Evolutionary conservation across 2,797 vertebrate species (phyloP).

Genomic region (Pseudopleuronectes americanus): DNA sequence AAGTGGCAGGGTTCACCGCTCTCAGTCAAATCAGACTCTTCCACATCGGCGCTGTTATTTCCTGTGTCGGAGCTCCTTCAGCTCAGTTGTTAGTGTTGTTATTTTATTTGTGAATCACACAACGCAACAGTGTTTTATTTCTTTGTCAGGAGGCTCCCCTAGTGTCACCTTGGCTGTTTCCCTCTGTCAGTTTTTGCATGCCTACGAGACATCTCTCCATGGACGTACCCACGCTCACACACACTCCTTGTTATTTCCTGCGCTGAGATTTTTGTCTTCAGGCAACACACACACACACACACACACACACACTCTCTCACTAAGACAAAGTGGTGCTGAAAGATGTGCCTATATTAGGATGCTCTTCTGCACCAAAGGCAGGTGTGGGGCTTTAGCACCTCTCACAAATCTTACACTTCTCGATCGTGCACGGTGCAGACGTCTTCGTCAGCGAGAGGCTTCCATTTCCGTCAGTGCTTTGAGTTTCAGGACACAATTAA

Average conservation of each 20-base stretch:
- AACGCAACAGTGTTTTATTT: slow-evolving; percentile 31
- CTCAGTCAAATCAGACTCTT: slow-evolving; percentile 18
- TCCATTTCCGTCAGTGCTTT: slow-evolving; percentile 51
- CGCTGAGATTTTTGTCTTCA: slow-evolving; percentile 35
- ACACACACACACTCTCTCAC: slow-evolving; percentile 30
- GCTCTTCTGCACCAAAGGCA: slow-evolving; percentile 44
- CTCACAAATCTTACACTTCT: slow-evolving; percentile 48
- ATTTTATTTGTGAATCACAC: slow-evolving; percentile 25
- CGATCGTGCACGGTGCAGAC: slow-evolving; percentile 41
- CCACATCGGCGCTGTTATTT: background rate
- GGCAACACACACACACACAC: slow-evolving; percentile 30
- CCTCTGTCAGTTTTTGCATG: slow-evolving; percentile 45
- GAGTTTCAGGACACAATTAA: slow-evolving; percentile 31
- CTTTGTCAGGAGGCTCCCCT: slow-evolving; percentile 17
- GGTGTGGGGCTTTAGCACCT: slow-evolving; percentile 57
- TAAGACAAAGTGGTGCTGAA: slow-evolving; percentile 48
- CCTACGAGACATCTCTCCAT: slow-evolving; percentile 34
- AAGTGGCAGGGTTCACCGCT: slow-evolving; percentile 21
- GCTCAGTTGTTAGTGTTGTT: background rate
- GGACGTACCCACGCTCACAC: slow-evolving; percentile 1
- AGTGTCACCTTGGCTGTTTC: slow-evolving; percentile 41
- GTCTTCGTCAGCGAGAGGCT: slow-evolving; percentile 56
- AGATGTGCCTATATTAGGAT: slow-evolving; percentile 65
- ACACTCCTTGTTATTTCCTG: slow-evolving; percentile 27
- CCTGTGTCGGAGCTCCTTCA: background rate